phyloP scores from a whole-genome alignment of 1,140 invertebrate species.

The Campoletis sonorensis region DNA sequence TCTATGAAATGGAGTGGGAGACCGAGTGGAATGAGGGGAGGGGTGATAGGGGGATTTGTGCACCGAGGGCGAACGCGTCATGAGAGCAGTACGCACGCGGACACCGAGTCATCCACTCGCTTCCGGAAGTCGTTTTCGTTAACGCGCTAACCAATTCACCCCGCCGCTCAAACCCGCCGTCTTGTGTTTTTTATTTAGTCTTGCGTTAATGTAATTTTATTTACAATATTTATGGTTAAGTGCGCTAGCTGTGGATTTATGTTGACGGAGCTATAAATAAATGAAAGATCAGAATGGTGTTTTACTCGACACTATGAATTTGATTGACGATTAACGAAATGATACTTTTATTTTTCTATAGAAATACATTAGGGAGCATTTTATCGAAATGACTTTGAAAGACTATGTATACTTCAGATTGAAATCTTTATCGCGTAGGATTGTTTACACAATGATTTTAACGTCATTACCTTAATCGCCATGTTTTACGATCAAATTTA shows the following conservation, averaged over 20 bases:
- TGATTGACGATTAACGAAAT: not conserved
- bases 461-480: no score
- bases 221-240: not conserved
- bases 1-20: constrained; percentile 36
- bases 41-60: constrained; percentile 36
- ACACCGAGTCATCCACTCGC: constrained; percentile 51
- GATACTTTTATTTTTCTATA: not conserved
- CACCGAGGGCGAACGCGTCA: constrained; percentile 49
- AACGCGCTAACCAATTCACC: constrained; percentile 37
- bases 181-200: not conserved
- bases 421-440: no score
- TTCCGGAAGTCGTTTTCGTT: constrained; percentile 40
- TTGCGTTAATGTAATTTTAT: not conserved
- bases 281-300: not conserved
- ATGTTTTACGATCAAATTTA: no score
- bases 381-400: not conserved
- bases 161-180: constrained; percentile 30
- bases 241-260: not conserved
- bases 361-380: not conserved
- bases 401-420: no score
- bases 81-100: constrained; percentile 54
- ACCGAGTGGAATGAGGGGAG: constrained; percentile 23
- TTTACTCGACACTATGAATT: not conserved
- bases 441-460: no score
- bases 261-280: not conserved